Percentiles rank a stretch among this genome's conserved stretches.
Evolutionary conservation across 2,797 vertebrate species (phyloP).

Genomic region (Spatula clypeata): DNA sequence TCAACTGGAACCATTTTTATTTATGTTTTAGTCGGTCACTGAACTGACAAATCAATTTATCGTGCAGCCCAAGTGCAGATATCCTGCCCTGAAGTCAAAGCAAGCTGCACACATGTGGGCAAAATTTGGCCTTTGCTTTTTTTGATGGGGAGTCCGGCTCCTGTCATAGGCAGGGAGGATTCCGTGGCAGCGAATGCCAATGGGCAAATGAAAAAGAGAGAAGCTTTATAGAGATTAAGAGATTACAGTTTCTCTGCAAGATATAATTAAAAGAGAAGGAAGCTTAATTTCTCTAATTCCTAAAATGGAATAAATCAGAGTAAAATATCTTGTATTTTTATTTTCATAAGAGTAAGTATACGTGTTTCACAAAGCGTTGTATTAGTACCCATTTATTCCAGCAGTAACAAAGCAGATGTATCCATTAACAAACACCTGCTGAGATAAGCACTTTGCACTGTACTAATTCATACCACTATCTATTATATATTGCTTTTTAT

Average conservation of each 20-base stretch:
- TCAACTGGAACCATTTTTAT: slow-evolving; percentile 13
- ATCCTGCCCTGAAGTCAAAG: not conserved
- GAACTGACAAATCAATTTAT: slow-evolving; percentile 48
- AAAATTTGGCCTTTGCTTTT: slow-evolving; percentile 57
- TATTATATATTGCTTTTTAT: not conserved
- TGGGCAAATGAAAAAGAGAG: slow-evolving; percentile 45
- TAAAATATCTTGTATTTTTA: slow-evolving; percentile 52
- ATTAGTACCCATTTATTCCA: not conserved
- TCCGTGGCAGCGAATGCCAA: slow-evolving; percentile 40
- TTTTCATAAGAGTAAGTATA: slow-evolving; percentile 48
- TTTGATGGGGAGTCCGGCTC: not conserved
- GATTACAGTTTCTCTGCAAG: slow-evolving; percentile 72
- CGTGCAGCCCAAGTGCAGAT: not conserved
- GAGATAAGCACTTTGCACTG: not conserved
- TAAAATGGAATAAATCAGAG: slow-evolving; percentile 57
- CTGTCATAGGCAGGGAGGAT: slow-evolving; percentile 52
- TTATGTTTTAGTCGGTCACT: slow-evolving; percentile 27
- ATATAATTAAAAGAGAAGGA: slow-evolving; percentile 72
- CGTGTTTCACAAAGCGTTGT: not conserved
- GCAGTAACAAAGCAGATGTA: slow-evolving; percentile 8
- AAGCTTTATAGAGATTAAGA: slow-evolving; percentile 73
- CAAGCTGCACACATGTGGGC: not conserved
- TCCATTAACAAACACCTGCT: slow-evolving; percentile 33
- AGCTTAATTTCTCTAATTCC: slow-evolving; percentile 76
- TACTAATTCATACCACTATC: not conserved